Evolutionary conservation across 2,888 invertebrate species (phyloP).

Genomic region (Amaurobius ferox): DNA sequence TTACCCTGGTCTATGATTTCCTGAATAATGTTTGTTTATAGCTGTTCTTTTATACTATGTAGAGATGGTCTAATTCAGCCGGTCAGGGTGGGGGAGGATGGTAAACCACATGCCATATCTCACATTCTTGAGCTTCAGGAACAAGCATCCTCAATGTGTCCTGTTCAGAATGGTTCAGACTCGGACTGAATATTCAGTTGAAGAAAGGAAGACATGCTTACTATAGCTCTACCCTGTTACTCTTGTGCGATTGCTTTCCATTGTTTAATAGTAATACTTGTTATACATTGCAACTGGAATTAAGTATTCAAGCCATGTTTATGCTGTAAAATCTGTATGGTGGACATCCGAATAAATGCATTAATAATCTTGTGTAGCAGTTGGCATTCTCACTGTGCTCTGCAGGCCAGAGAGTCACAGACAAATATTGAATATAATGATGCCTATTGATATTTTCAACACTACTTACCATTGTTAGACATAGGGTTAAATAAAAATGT

Average conservation of each 20-base stretch:
- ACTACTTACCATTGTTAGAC: no score
- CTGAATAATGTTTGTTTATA: constrained; percentile 55
- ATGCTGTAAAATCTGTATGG: neutral
- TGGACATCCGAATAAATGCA: neutral
- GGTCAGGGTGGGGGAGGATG: constrained; percentile 91
- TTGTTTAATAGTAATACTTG: neutral
- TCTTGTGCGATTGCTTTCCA: neutral
- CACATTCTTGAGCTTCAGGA: constrained; percentile 89
- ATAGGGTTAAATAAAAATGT: no score
- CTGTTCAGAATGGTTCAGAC: constrained; percentile 17
- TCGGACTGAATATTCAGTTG: constrained; percentile 16
- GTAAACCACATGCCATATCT: constrained; percentile 90
- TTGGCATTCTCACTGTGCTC: no score
- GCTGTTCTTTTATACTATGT: constrained; percentile 73
- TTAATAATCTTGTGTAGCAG: no score
- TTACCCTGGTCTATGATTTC: constrained; percentile 29
- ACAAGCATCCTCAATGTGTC: neutral
- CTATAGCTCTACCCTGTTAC: neutral
- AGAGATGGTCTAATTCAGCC: constrained; percentile 90
- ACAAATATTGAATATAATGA: no score
- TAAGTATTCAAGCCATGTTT: no score
- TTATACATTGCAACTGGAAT: neutral
- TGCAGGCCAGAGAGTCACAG: no score
- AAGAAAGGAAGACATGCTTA: neutral
- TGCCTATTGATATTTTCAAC: no score